These are phyloP conservation scores for Neolamprologus sp. DNA, from an alignment of 2,113 vertebrate species.

Conservation along the genomic window DNA sequence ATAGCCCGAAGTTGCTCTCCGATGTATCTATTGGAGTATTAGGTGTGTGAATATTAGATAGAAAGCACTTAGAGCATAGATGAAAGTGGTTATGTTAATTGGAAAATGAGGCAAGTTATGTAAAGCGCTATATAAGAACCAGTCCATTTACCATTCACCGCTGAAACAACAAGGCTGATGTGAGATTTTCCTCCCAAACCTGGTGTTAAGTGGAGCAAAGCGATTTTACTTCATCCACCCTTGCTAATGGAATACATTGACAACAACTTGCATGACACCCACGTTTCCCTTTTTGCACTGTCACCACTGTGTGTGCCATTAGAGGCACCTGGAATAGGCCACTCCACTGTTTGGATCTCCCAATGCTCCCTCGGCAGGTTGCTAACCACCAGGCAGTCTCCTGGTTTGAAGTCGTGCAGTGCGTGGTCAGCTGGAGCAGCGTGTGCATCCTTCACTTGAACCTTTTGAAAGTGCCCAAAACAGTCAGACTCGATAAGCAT, in stretches of 20 bases:
- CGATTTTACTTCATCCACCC: neutral
- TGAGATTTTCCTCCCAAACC: neutral
- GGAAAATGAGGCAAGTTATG: neutral
- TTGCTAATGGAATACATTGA: neutral
- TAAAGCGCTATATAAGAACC: neutral
- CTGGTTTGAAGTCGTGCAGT: neutral
- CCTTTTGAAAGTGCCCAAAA: neutral
- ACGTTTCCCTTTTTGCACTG: neutral
- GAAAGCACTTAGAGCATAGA: neutral
- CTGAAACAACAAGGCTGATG: neutral
- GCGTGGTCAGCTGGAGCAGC: neutral
- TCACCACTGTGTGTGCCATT: neutral
- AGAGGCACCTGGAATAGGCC: neutral
- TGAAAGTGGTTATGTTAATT: neutral
- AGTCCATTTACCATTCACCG: neutral
- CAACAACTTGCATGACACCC: neutral
- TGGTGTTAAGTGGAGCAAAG: neutral
- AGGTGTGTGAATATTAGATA: neutral
- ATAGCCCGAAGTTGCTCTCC: neutral
- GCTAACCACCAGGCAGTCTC: neutral
- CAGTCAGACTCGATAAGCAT: neutral
- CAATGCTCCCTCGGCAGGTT: neutral
- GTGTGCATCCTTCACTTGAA: neutral
- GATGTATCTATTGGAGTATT: neutral
- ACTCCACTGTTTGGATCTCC: neutral